Percentiles rank a stretch among this genome's conserved stretches.
Evolutionary conservation across 2,113 vertebrate genomes (phyloP).

Genomic region (Charina bottae): DNA sequence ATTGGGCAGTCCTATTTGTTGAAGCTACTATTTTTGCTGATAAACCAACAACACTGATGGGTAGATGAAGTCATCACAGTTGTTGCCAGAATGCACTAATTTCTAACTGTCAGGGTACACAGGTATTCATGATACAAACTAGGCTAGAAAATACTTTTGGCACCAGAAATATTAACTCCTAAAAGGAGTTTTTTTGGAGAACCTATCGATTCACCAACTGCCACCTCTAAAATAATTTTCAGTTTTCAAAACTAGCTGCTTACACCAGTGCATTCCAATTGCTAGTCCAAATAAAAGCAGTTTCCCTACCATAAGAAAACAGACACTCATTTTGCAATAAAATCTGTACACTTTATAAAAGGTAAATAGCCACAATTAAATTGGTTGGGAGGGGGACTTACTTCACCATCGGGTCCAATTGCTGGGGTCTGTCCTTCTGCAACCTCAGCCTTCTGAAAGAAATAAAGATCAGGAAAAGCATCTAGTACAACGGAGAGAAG

Average conservation of each 20-base stretch:
- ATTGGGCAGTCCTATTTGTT: not conserved
- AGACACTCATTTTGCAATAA: not conserved
- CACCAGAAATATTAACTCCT: not conserved
- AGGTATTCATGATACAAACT: not conserved
- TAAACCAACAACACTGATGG: not conserved
- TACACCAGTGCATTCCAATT: not conserved
- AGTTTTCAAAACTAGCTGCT: not conserved
- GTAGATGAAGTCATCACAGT: not conserved
- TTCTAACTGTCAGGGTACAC: not conserved
- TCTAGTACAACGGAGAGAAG: not conserved
- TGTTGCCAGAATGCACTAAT: not conserved
- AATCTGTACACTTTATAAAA: not conserved
- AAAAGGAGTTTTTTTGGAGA: not conserved
- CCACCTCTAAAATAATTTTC: not conserved
- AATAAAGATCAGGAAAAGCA: rapidly evolving
- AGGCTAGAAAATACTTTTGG: not conserved
- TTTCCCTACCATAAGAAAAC: not conserved
- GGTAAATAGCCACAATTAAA: not conserved
- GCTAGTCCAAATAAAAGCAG: not conserved
- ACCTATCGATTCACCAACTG: not conserved
- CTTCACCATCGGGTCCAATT: conserved; percentile 92
- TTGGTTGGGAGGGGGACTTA: conserved; percentile 60
- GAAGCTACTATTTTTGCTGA: not conserved
- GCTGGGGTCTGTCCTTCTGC: conserved; percentile 79
- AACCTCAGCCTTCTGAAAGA: conserved; percentile 82